Base-by-base conservation (phyloP, 2,888 invertebrate species). In the Parnassius apollo region DNA sequence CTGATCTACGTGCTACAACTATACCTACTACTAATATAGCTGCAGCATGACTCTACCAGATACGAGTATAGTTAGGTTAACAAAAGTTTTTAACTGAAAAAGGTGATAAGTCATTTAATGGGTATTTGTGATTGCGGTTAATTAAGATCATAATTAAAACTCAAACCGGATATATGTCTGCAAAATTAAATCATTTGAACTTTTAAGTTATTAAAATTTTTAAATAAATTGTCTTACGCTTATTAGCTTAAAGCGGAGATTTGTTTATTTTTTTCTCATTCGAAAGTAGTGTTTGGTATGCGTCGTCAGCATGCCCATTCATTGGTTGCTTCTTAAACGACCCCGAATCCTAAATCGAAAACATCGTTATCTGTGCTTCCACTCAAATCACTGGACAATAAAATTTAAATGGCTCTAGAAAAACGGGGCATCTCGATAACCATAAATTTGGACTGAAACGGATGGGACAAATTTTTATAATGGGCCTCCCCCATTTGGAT, bases 391-490 rank as follows among this genome's bases (percentile, higher is more conserved):
- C 69, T 71, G 76, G 77, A 87, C 82, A 89, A 91, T 90, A 91
- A 91, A 91, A 90, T 82, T 82, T 83, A 82, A 82, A 88, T 83
- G 83, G 84, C 75, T 80, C 74, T 84, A 86, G 85, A 86, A 85
- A 86, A 88, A 87, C 88, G 85, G 83, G 81, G 78, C 83, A 83
- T 75, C 80, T 83, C 88, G 91, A 91, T 90, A 89, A 90, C 85
- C 86, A 91, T 91, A 91, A 91, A 91, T 91, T 90, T 82, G 81
- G 80, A 78, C 81, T 86, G 88, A 85, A 90, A 86, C 88, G 91
- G 91, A 91, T 88, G 91, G 88, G 91, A 91, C 91, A 91, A 91
- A 91, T 91, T 91, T 91, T 90, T 91, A 90, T 90, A 91, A 91
- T 91, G 90, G 88, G 79, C 80, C 85, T 85, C 83, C 84, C 85